phyloP scores from a whole-genome alignment of 2,113 vertebrate genomes.

The Cynocephalus volans region DNA sequence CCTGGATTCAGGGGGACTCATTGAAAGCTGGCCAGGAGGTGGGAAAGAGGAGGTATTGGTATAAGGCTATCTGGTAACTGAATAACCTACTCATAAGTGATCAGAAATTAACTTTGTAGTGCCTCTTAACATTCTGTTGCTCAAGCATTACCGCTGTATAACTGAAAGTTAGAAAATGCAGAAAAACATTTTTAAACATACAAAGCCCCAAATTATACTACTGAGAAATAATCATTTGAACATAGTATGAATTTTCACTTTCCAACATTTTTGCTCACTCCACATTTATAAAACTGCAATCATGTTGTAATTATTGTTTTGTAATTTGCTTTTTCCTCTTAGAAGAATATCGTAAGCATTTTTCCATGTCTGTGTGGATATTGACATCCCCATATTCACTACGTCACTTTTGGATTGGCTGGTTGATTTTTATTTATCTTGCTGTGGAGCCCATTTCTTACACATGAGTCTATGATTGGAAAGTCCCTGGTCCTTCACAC shows the following conservation, averaged over 20 bases:
- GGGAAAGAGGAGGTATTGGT: neutral
- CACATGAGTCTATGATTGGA: neutral
- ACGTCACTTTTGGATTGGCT: rapidly evolving
- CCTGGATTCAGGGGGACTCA: no score
- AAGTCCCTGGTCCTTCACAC: rapidly evolving
- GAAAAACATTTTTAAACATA: neutral
- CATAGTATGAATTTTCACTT: neutral
- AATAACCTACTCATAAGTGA: no score
- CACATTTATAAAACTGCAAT: neutral
- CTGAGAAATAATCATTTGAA: neutral
- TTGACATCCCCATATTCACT: rapidly evolving
- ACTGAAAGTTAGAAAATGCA: neutral
- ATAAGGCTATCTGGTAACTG: neutral
- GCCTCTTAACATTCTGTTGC: neutral
- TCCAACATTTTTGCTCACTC: neutral
- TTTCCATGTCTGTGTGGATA: rapidly evolving
- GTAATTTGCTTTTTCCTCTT: neutral
- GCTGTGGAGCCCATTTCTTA: neutral
- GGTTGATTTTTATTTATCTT: neutral
- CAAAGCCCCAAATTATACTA: neutral
- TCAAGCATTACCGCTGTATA: neutral
- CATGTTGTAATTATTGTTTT: neutral
- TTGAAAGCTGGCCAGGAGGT: neutral
- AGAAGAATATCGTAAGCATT: neutral
- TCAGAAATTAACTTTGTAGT: neutral